Evolutionary conservation across 2,888 invertebrate genomes (phyloP).

Genomic region (Tiliacea citrago): DNA sequence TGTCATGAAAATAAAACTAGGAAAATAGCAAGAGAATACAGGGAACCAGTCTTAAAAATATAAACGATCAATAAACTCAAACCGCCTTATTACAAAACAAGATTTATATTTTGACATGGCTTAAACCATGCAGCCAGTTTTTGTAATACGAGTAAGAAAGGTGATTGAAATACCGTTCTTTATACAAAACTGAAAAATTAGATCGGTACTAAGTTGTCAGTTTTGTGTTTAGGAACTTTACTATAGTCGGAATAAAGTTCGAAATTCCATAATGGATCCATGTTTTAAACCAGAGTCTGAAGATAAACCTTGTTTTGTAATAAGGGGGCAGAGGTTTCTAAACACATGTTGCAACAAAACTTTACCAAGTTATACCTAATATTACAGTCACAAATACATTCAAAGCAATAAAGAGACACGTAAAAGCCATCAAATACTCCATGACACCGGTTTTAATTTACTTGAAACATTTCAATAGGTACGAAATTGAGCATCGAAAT

Average conservation of each 20-base stretch:
- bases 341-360: constrained; percentile 16
- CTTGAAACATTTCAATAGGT: constrained; percentile 32
- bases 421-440: constrained; percentile 16
- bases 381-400: constrained; percentile 5
- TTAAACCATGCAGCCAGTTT: no score
- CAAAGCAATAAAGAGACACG: constrained; percentile 8
- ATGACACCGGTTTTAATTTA: constrained; percentile 39
- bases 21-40: background rate
- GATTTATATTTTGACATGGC: no score
- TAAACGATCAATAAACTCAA: background rate
- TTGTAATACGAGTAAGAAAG: no score
- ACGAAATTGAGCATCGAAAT: constrained; percentile 37
- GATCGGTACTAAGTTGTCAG: no score
- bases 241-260: no score
- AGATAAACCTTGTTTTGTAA: no score
- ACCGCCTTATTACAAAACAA: no score
- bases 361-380: background rate
- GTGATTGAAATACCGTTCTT: no score
- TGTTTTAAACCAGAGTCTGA: no score
- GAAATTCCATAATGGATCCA: no score
- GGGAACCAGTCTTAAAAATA: constrained; percentile 3
- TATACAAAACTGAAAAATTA: no score
- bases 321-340: constrained; percentile 4
- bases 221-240: no score
- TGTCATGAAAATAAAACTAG: constrained; percentile 16